These are phyloP conservation scores for Hiodon alosoides DNA, from an alignment of 2,113 vertebrate species.

Conservation along the genomic window DNA sequence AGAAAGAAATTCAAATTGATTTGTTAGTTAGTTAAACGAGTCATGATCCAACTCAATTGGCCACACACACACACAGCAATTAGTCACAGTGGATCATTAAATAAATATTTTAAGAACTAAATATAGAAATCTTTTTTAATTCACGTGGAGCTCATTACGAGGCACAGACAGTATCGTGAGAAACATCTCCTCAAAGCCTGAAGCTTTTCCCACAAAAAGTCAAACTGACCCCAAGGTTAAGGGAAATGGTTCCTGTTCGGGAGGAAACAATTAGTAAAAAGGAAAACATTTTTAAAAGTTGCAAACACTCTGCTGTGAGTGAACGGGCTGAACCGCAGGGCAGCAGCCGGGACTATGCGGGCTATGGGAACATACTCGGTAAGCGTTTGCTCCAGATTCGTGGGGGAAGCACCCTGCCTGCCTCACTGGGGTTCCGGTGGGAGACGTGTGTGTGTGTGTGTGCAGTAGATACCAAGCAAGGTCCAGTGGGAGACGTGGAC, in stretches of 20 bases:
- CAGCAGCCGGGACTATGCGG: conserved; percentile 10
- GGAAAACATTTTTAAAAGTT: too few species aligned
- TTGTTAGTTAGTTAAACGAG: too few species aligned
- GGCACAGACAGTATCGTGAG: conserved; percentile 3
- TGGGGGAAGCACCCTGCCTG: not conserved
- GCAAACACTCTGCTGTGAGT: not conserved
- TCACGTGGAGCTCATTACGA: not conserved
- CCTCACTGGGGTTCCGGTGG: not conserved
- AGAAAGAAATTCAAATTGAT: too few species aligned
- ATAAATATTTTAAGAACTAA: not conserved
- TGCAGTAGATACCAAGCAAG: too few species aligned
- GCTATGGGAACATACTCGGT: conserved; percentile 25
- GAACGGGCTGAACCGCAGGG: not conserved
- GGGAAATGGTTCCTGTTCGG: not conserved
- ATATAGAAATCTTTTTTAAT: not conserved
- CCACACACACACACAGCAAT: not conserved
- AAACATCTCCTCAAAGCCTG: conserved; percentile 11
- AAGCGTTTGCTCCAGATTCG: conserved; percentile 16
- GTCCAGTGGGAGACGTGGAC: conserved; percentile 1
- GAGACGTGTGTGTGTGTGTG: too few species aligned
- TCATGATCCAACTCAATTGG: too few species aligned
- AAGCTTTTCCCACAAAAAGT: conserved; percentile 2
- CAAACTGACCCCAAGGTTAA: conserved; percentile 7
- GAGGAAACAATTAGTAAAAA: conserved; percentile 19
- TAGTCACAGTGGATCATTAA: not conserved